These are phyloP conservation scores for Pangasius krempfi DNA, from an alignment of 2,797 vertebrate species.

Conservation along the genomic window DNA sequence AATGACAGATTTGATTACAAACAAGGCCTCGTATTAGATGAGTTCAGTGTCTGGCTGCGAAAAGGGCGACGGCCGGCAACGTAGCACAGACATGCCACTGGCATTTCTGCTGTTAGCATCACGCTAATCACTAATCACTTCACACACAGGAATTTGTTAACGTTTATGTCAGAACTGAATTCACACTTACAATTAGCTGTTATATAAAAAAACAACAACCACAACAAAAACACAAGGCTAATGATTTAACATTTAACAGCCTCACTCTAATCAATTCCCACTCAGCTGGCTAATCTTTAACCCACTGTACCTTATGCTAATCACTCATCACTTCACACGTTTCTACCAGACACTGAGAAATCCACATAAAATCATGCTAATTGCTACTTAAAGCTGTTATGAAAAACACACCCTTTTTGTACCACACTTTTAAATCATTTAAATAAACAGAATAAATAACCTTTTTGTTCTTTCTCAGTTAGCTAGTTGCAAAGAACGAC, in stretches of 20 bases:
- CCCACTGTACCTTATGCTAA: conserved; percentile 9
- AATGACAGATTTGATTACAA: conserved; percentile 93
- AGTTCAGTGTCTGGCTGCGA: conserved; percentile 84
- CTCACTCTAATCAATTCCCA: neutral
- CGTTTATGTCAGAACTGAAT: neutral
- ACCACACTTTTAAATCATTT: neutral
- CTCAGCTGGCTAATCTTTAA: neutral
- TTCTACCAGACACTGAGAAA: neutral
- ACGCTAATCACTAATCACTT: conserved; percentile 36
- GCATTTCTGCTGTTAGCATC: conserved; percentile 34
- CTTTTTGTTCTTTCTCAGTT: neutral
- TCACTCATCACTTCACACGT: conserved; percentile 24
- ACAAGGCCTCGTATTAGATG: conserved; percentile 83
- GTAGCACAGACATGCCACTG: conserved; percentile 58
- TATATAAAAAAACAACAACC: neutral
- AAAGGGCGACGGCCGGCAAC: conserved; percentile 71
- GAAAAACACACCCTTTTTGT: neutral
- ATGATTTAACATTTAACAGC: neutral
- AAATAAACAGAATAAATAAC: neutral
- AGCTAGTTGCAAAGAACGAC: neutral
- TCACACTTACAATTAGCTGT: neutral
- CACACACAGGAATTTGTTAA: neutral
- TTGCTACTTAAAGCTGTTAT: neutral
- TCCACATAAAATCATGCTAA: neutral
- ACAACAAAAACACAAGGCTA: neutral